These are phyloP conservation scores for Allochrocebus solatus DNA, from an alignment of 2,797 vertebrate genomes.

Conservation along the genomic window DNA sequence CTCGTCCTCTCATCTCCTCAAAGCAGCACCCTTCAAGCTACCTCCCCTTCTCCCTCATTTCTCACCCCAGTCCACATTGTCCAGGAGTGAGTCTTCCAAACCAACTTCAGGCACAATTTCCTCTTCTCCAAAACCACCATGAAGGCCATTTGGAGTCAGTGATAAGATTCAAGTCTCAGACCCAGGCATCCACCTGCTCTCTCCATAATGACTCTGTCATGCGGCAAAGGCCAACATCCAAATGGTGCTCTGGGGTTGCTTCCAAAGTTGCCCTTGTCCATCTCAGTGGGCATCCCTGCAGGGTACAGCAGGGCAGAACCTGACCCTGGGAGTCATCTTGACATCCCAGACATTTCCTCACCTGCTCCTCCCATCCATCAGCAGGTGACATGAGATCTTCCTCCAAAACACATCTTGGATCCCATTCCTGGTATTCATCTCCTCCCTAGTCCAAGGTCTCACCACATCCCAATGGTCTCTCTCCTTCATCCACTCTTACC, in stretches of 20 bases:
- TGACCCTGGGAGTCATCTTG: background rate
- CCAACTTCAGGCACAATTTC: background rate
- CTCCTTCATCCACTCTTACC: background rate
- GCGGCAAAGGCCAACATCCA: background rate
- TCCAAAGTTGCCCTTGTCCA: background rate
- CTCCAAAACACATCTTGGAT: background rate
- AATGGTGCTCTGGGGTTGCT: background rate
- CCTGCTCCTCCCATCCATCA: background rate
- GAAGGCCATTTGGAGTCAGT: no score
- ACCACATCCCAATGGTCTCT: background rate
- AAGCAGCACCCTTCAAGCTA: background rate
- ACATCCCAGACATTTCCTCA: background rate
- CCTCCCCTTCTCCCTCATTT: background rate
- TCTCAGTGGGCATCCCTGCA: background rate
- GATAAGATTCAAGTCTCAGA: background rate
- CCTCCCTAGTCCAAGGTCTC: background rate
- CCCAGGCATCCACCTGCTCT: background rate
- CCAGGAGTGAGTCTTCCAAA: background rate
- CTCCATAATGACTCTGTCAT: background rate
- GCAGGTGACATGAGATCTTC: background rate
- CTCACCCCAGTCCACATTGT: rapidly evolving
- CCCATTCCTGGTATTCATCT: no score
- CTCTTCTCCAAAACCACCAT: background rate
- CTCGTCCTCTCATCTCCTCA: rapidly evolving
- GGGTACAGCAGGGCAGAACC: background rate